Evolutionary conservation across 2,113 vertebrate species (phyloP).

Genomic region (Atrichornis clamosus): DNA sequence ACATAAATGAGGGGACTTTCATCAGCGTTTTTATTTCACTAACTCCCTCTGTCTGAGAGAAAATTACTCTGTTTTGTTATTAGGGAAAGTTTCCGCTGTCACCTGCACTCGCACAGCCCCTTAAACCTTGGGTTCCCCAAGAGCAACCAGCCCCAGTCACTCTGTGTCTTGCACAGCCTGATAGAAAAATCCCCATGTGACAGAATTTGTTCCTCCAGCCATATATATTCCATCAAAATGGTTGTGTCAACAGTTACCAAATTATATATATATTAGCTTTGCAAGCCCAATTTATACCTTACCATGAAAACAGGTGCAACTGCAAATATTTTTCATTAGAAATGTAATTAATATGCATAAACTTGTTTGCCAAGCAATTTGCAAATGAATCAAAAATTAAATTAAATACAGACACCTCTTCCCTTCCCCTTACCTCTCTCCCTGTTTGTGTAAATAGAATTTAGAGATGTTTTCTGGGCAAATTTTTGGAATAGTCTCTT

Average conservation of each 20-base stretch:
- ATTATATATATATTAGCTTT: neutral
- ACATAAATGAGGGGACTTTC: neutral
- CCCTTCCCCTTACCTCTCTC: neutral
- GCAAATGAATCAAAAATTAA: slow-evolving; percentile 28
- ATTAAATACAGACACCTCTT: slow-evolving; percentile 8
- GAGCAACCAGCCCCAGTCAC: neutral
- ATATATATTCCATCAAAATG: neutral
- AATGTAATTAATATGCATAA: slow-evolving; percentile 55
- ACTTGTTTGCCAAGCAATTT: slow-evolving; percentile 52
- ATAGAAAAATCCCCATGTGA: neutral
- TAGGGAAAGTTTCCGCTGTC: neutral
- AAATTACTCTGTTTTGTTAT: neutral
- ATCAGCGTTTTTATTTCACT: neutral
- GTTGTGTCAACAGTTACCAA: neutral
- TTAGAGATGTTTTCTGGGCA: neutral
- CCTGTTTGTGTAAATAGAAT: neutral
- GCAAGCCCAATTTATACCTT: neutral
- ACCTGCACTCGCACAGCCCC: neutral
- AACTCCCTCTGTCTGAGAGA: neutral
- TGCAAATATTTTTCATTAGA: slow-evolving; percentile 58
- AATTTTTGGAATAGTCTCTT: neutral
- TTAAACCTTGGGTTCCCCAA: neutral
- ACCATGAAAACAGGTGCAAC: slow-evolving; percentile 33
- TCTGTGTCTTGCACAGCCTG: neutral
- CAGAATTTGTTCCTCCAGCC: neutral